These are phyloP conservation scores for Helobdella robusta DNA, from an alignment of 2,888 invertebrate species.

Conservation along the genomic window DNA sequence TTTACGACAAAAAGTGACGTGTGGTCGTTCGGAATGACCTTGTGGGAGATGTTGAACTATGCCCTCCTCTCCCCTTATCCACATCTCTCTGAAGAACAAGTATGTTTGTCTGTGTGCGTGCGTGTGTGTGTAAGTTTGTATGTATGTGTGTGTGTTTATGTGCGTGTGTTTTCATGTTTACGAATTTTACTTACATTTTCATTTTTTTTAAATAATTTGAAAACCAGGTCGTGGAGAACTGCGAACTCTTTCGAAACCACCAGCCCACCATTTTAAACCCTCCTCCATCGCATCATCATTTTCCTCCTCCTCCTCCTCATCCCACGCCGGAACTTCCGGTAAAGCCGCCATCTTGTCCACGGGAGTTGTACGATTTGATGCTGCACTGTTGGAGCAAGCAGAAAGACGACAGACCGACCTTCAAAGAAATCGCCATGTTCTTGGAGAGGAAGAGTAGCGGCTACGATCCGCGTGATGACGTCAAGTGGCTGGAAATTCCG, in stretches of 20 bases:
- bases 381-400: conserved; percentile 79
- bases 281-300: conserved; percentile 62
- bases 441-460: conserved; percentile 55
- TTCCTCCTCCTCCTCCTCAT: too few species aligned
- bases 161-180: too few species aligned
- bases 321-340: conserved; percentile 70
- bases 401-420: conserved; percentile 70
- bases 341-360: conserved; percentile 67
- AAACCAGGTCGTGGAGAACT: conserved; percentile 66
- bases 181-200: too few species aligned
- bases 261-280: conserved; percentile 51
- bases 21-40: conserved; percentile 77
- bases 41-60: conserved; percentile 73
- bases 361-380: conserved; percentile 81
- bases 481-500: background rate
- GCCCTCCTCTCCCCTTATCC: conserved; percentile 70
- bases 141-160: too few species aligned
- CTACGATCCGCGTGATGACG: conserved; percentile 45
- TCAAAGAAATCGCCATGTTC: conserved; percentile 77
- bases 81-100: conserved; percentile 60
- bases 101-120: background rate
- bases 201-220: too few species aligned
- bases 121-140: background rate
- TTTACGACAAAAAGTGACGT: conserved; percentile 78
- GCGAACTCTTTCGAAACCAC: conserved; percentile 64